Evolutionary conservation across 2,113 vertebrate genomes (phyloP), one percentile per base, ranked within the genome.

Genomic region (Apodemus speciosus): DNA sequence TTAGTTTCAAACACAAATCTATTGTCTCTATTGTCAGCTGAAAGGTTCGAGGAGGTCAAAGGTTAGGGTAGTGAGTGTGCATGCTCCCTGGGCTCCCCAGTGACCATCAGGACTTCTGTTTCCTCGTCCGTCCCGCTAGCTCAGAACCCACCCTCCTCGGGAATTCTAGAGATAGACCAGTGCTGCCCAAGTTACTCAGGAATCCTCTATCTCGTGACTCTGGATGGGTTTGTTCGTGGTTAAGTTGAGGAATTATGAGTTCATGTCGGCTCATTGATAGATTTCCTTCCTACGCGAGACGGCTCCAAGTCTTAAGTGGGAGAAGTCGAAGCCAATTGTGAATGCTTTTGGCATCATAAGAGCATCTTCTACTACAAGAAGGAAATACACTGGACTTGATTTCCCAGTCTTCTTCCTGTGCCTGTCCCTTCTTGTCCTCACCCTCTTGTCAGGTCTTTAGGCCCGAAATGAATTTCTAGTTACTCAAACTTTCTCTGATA

Each of bases 401-500:
- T 94, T 95, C 58, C 11, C 18, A 6, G 21, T 43, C 43, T 2
- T 76, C 13, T 53, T 21, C 9, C 8, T 69, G 11, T 2, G 4
- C 21, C n/a, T 58, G 2, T 46, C n/a, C 3, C 30, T 64, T 14
- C 23, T 16, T 35, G 3, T 60, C 25, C 35, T 60, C 2, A 18
- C 32, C 25, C 11, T 91, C 10, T 40, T 40, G 18, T 69, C 53
- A n/a, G 40, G 51, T 88, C 49, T 94, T 72, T 79, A 76, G 83
- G 35, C 23, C 14, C 4, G 66, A 72, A 81, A 83, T n/a, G 9
- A 69, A 95, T 86, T 56, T 27, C 43, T 35, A 64, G 3, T 10
- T 93, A 46, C 2, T 56, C 8, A 71, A 27, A 93, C 38, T 87
- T 86, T 94, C 32, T 88, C 80, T 96, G 58, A 62, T 64, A 91